Conservation (phyloP, 2,888 invertebrate genomes). For the Antheraea yamamai region DNA sequence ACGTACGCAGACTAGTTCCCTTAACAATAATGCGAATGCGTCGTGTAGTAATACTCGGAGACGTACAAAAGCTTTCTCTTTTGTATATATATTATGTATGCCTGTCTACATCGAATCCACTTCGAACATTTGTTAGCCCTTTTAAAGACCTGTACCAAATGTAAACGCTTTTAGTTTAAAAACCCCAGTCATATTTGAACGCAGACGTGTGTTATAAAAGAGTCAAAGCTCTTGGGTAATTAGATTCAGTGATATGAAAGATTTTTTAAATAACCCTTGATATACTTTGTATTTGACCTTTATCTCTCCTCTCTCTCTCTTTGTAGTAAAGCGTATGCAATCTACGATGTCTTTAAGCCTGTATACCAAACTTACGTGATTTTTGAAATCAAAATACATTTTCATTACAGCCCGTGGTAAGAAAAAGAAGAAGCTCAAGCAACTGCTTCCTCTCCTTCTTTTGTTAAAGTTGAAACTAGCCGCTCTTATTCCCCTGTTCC, state of each 20-base stretch:
- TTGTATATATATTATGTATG: conserved; percentile 25
- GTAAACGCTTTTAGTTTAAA: conserved; percentile 24
- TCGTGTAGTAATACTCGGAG: conserved; percentile 41
- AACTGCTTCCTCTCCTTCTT: conserved; percentile 87
- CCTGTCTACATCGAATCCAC: conserved; percentile 14
- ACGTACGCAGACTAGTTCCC: conserved; percentile 24
- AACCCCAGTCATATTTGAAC: neutral
- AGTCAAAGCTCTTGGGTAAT: neutral
- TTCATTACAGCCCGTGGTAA: conserved; percentile 86
- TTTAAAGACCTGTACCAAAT: conserved; percentile 30
- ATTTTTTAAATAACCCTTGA: too few relatives aligned
- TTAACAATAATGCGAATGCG: conserved; percentile 41
- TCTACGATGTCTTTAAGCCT: neutral
- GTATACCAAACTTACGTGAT: neutral
- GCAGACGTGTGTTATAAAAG: neutral
- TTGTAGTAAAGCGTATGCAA: neutral
- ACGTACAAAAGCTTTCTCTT: conserved; percentile 51
- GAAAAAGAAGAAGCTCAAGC: conserved; percentile 90
- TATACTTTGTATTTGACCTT: neutral
- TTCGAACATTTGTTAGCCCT: conserved; percentile 32
- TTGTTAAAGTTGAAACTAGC: conserved; percentile 90
- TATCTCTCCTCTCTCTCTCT: neutral
- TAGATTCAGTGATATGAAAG: neutral
- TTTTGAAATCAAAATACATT: neutral
- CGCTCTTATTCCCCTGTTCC: conserved; percentile 88